Percentiles rank a stretch among this genome's conserved stretches.
Evolutionary conservation across 2,888 invertebrate genomes (phyloP).

Genomic region (Ophion ellenae): DNA sequence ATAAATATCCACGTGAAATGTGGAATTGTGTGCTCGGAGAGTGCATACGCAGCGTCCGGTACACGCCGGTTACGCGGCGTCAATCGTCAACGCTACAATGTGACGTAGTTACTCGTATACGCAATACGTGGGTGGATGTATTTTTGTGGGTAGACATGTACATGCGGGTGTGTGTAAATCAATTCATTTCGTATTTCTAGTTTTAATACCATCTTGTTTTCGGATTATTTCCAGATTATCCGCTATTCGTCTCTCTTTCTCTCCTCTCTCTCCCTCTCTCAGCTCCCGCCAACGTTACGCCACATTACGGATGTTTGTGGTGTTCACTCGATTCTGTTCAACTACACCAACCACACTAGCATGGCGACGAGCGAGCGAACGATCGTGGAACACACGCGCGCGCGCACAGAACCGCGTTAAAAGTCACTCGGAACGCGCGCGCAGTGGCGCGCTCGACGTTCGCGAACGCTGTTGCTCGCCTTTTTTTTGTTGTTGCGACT

Average conservation of each 20-base stretch:
- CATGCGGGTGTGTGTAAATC: conserved; percentile 22
- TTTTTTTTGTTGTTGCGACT: conserved; percentile 3
- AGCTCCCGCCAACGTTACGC: conserved; percentile 81
- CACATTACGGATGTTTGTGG: conserved; percentile 83
- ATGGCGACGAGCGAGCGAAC: conserved; percentile 75
- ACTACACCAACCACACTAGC: conserved; percentile 80
- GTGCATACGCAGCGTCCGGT: conserved; percentile 54
- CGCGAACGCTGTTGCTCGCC: conserved; percentile 74
- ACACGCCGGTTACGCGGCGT: conserved; percentile 67
- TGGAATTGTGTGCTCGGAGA: conserved; percentile 19
- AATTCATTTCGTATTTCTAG: conserved; percentile 37
- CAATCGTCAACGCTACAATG: conserved; percentile 46
- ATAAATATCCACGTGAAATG: not conserved
- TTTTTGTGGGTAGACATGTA: conserved; percentile 1
- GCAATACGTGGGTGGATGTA: conserved; percentile 19
- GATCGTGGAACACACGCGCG: conserved; percentile 66
- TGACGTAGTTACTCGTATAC: not conserved
- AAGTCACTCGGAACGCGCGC: conserved; percentile 56
- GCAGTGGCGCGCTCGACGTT: conserved; percentile 62
- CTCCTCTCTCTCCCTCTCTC: conserved; percentile 64
- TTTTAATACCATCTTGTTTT: conserved; percentile 33
- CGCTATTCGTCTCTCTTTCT: conserved; percentile 5
- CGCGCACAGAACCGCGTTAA: conserved; percentile 67
- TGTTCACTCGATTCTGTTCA: conserved; percentile 75
- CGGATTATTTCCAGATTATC: not conserved